phyloP scores from a whole-genome alignment of 2,888 invertebrate species.

The Ochropleura leucogaster region DNA sequence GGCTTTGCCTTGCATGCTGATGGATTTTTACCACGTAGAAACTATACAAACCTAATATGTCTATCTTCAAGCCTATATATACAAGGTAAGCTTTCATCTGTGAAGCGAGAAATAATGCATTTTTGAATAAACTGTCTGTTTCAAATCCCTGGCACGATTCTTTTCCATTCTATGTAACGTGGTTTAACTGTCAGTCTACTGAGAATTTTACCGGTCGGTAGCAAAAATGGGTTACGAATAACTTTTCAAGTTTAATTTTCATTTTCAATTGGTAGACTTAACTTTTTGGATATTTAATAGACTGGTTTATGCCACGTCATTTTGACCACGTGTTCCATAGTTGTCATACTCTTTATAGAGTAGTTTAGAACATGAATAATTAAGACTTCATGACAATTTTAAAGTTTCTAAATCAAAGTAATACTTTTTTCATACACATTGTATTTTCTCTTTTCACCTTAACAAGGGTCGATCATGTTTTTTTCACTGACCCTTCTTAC shows the following conservation, averaged over 20 bases:
- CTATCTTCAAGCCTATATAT: background rate
- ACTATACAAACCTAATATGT: background rate
- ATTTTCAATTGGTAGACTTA: background rate
- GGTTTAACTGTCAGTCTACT: conserved; percentile 6
- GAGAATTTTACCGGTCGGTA: conserved; percentile 7
- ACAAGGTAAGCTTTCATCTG: conserved; percentile 14
- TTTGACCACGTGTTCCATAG: background rate
- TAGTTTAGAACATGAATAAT: background rate
- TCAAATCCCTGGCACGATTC: conserved; percentile 9
- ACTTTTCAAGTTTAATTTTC: background rate
- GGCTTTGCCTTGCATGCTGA: no score
- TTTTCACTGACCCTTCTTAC: no score
- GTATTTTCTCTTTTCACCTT: background rate
- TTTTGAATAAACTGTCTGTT: conserved; percentile 25
- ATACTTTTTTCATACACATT: background rate
- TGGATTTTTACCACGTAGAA: background rate
- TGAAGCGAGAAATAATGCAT: conserved; percentile 28
- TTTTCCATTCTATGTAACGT: conserved; percentile 14
- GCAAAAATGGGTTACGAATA: background rate
- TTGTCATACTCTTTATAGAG: background rate
- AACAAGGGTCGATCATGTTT: background rate
- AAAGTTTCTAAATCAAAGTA: background rate
- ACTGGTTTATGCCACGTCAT: background rate
- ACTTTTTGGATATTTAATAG: background rate
- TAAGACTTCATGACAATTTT: background rate